Evolutionary conservation across 1,140 invertebrate genomes (phyloP).

Genomic region (Delia radicum): DNA sequence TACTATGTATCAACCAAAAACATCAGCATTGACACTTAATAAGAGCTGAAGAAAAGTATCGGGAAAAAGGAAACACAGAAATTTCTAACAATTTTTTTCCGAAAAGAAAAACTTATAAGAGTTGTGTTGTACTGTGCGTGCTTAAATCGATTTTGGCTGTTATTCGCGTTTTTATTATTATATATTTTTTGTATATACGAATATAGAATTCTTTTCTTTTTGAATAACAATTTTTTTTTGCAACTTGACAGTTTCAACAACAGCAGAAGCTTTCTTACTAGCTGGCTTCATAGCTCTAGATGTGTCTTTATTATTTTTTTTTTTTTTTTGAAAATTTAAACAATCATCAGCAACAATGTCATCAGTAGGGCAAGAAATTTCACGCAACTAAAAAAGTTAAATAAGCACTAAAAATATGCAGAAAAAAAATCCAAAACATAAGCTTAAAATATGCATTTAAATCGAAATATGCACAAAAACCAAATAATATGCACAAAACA

Average conservation of each 20-base stretch:
- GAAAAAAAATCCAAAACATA: too few relatives aligned
- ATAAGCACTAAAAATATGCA: too few relatives aligned
- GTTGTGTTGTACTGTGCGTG: constrained; percentile 6
- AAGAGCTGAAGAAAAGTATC: neutral
- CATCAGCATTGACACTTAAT: neutral
- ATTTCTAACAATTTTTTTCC: neutral
- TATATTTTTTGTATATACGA: neutral
- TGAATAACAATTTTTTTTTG: neutral
- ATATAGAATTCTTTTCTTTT: neutral
- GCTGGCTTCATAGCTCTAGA: neutral
- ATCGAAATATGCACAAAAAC: too few relatives aligned
- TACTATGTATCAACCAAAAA: neutral
- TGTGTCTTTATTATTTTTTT: neutral
- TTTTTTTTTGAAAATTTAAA: too few relatives aligned
- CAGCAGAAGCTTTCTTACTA: neutral
- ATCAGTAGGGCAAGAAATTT: too few relatives aligned
- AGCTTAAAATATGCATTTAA: too few relatives aligned
- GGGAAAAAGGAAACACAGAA: too few relatives aligned
- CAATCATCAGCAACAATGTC: too few relatives aligned
- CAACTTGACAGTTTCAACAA: neutral
- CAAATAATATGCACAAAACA: too few relatives aligned
- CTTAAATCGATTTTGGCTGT: constrained; percentile 18
- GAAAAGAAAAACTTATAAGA: neutral
- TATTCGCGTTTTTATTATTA: constrained; percentile 12
- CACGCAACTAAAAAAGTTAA: too few relatives aligned